These are phyloP conservation scores for Drosophila sproati DNA, from an alignment of 1,140 invertebrate genomes.

Conservation along the genomic window DNA sequence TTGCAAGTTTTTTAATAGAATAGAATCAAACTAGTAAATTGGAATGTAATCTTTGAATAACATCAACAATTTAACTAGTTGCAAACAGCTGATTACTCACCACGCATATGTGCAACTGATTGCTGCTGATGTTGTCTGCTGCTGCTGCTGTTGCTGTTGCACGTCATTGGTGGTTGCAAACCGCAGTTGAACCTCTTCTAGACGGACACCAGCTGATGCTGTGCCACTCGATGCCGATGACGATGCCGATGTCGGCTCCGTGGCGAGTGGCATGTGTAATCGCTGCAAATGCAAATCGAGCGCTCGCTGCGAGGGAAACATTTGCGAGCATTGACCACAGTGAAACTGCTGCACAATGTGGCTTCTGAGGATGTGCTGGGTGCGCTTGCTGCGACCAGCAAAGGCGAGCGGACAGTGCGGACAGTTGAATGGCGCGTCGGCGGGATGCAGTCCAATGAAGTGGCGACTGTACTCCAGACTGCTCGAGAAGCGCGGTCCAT, in stretches of 20 bases:
- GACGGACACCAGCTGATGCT: slow-evolving; percentile 39
- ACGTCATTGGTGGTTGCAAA: slow-evolving; percentile 37
- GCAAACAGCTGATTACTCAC: slow-evolving; percentile 26
- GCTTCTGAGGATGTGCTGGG: slow-evolving; percentile 69
- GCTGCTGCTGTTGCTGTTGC: slow-evolving; percentile 13
- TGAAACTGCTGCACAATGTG: slow-evolving; percentile 76
- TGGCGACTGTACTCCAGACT: slow-evolving; percentile 77
- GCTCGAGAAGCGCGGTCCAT: slow-evolving; percentile 74
- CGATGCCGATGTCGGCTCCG: neutral
- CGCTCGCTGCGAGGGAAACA: slow-evolving; percentile 73
- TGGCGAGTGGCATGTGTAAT: slow-evolving; percentile 46
- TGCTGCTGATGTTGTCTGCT: slow-evolving; percentile 4
- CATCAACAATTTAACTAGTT: slow-evolving; percentile 1
- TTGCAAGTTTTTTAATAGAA: too few relatives aligned
- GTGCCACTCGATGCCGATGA: neutral
- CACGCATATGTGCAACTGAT: slow-evolving; percentile 39
- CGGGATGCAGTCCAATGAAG: slow-evolving; percentile 78
- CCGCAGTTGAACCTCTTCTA: slow-evolving; percentile 76
- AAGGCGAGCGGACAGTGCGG: slow-evolving; percentile 73
- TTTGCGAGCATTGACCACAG: slow-evolving; percentile 74
- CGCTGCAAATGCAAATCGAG: slow-evolving; percentile 76
- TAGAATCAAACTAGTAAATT: neutral
- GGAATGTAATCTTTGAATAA: neutral
- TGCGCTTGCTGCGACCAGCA: slow-evolving; percentile 65
- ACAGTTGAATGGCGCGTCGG: slow-evolving; percentile 72